Percentiles rank a stretch among this genome's conserved stretches.
Evolutionary conservation across 1,140 invertebrate species (phyloP).

Genomic region (Euura lappo): DNA sequence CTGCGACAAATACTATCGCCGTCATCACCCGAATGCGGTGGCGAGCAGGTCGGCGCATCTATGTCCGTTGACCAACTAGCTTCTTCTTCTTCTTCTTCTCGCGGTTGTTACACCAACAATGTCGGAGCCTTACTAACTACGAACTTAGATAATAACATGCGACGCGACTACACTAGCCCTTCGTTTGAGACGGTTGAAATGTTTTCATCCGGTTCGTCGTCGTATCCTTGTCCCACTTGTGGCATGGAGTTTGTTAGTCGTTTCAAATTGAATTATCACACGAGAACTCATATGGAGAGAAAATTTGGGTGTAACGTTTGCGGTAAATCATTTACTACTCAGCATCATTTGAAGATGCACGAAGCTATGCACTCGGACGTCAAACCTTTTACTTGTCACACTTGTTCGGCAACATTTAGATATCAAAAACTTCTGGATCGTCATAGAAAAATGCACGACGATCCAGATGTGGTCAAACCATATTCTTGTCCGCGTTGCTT

Average conservation of each 20-base stretch:
- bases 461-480: slow-evolving; percentile 49
- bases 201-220: slow-evolving; percentile 12
- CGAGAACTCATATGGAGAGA: slow-evolving; percentile 42
- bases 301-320: slow-evolving; percentile 44
- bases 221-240: slow-evolving; percentile 50
- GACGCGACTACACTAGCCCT: not conserved
- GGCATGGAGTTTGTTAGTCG: slow-evolving; percentile 51
- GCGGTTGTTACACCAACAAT: slow-evolving; percentile 22
- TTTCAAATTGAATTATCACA: slow-evolving; percentile 54
- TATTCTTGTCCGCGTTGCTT: slow-evolving; percentile 55
- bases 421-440: slow-evolving; percentile 55
- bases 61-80: slow-evolving; percentile 37
- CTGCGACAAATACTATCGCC: slow-evolving; percentile 58
- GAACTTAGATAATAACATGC: not conserved
- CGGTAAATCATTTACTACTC: slow-evolving; percentile 43
- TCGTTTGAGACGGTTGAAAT: not conserved
- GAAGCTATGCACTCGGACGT: slow-evolving; percentile 46
- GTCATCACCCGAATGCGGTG: slow-evolving; percentile 50
- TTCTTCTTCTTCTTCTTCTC: slow-evolving; percentile 45
- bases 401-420: slow-evolving; percentile 55
- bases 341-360: slow-evolving; percentile 51
- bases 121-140: not conserved
- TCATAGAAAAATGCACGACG: slow-evolving; percentile 51
- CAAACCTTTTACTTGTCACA: slow-evolving; percentile 54
- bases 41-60: slow-evolving; percentile 46